Evolutionary conservation across 2,888 invertebrate species (phyloP), one percentile per base, ranked within the genome.

Genomic region (Amiota minor): DNA sequence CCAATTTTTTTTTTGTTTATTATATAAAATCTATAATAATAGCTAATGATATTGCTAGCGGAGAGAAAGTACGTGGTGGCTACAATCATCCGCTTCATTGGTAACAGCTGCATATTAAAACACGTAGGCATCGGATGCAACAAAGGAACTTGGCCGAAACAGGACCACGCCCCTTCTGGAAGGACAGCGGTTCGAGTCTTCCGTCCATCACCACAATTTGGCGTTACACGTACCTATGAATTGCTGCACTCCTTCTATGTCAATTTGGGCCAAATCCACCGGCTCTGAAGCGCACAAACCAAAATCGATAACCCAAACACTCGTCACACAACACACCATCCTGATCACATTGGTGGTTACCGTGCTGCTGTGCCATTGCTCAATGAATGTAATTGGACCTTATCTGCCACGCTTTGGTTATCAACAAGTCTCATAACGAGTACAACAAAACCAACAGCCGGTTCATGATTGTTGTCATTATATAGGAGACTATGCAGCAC

Each of bases 161-260:
- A n/a, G n/a, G n/a, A n/a, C n/a, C n/a, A n/a, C n/a, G n/a, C n/a
- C n/a, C n/a, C n/a, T n/a, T n/a, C n/a, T n/a, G n/a, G n/a, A n/a
- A n/a, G n/a, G n/a, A n/a, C n/a, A n/a, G 4, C 91, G 95, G 98
- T 98, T 80, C 96, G 98, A 88, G 98, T 99, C 79, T 96, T 96
- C 90, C 93, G 99, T 79, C 98, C 98, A 0, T 98, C 98, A 9
- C 99, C 99, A 0, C 99, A 99, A 91, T 99, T 99, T 91, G 99
- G 99, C 84, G 99, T 99, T 72, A 99, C 99, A 23, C 91, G 98
- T 80, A 97, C 98, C 0, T 99, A 99, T 88, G 99, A 99, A 92
- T 91, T 99, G 76, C 91, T 99, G 62, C 99, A 99, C 90, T 96
- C n/a, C 72, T 95, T 99, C 92, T 98, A 96, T 88, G 95, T 99